Evolutionary conservation across 1,140 invertebrate genomes (phyloP), one percentile per base, ranked within the genome.

Genomic region (Drosophila auraria): DNA sequence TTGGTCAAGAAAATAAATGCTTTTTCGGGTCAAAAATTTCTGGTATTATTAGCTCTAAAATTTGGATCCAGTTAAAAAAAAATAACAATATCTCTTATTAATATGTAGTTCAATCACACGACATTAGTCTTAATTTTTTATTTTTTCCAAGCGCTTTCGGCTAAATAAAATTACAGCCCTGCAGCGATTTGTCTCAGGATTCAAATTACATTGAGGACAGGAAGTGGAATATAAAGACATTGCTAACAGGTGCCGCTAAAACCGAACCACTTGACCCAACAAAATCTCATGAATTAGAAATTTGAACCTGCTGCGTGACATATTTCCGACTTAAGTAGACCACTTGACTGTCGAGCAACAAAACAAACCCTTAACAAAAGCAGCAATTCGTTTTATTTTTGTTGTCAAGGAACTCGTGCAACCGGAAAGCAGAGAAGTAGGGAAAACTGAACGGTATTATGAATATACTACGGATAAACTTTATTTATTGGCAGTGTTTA

Each of bases 401-500:
- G 33, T 77, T 44, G 27, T 45, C n/a, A 9, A 51, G 66, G 59
- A 27, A 70, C 68, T 68, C 50, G 27, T 70, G 40, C 3, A n/a
- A 27, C 45, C 36, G 25, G 5, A 27, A 38, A n/a, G 12, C 5
- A 53, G 3, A 5, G 33, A 49, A 30, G 8, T 27, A n/a, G 20
- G 14, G 23, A 14, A 44, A 38, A 38, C 33, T 49, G 14, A 53
- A 56, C n/a, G 17, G 17, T 25, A 33, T 36, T 49, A 53, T 72
- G 54, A 72, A 72, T 49, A 62, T 63, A 71, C 53, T 56, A 6
- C 30, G 17, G 63, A 40, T 61, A 70, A 57, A 59, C 20, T 15
- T 78, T 45, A 78, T 78, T 78, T 78, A 69, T 78, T n/a, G 51
- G 25, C 56, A 54, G 68, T 57, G 53, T 77, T 62, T 68, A 54